Conservation (phyloP, 1,140 invertebrate genomes). For the Cepaea nemoralis region DNA sequence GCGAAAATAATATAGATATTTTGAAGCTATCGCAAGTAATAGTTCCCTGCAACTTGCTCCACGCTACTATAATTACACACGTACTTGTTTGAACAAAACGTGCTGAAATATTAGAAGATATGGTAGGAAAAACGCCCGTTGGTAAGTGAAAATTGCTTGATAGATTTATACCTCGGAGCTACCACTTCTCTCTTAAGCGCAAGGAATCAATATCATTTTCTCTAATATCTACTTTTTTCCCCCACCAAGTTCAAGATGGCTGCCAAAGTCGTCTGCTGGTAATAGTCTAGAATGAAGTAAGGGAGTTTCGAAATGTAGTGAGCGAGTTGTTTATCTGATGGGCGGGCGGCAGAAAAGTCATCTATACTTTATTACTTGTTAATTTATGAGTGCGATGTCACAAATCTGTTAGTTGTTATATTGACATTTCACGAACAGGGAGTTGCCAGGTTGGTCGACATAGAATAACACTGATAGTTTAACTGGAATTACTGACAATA, state of each 20-base stretch:
- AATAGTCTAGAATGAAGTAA: neutral
- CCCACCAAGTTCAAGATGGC: neutral
- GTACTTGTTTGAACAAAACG: neutral
- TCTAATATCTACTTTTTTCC: neutral
- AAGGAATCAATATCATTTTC: neutral
- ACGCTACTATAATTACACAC: neutral
- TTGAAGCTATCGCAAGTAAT: neutral
- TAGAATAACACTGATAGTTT: neutral
- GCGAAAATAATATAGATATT: neutral
- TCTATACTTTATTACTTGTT: neutral
- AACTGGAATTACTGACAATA: neutral
- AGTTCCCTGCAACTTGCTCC: neutral
- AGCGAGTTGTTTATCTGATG: neutral
- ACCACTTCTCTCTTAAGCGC: neutral
- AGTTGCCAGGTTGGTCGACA: neutral
- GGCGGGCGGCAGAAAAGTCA: neutral
- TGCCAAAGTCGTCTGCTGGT: neutral
- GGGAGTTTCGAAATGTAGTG: neutral
- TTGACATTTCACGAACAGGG: neutral
- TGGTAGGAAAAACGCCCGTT: neutral
- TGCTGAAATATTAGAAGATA: neutral
- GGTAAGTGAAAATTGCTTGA: neutral
- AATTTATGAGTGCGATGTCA: neutral
- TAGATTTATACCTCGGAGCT: neutral
- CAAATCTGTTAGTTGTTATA: neutral